Conservation (phyloP, 1,140 invertebrate species). For the Drosophila funebris region DNA sequence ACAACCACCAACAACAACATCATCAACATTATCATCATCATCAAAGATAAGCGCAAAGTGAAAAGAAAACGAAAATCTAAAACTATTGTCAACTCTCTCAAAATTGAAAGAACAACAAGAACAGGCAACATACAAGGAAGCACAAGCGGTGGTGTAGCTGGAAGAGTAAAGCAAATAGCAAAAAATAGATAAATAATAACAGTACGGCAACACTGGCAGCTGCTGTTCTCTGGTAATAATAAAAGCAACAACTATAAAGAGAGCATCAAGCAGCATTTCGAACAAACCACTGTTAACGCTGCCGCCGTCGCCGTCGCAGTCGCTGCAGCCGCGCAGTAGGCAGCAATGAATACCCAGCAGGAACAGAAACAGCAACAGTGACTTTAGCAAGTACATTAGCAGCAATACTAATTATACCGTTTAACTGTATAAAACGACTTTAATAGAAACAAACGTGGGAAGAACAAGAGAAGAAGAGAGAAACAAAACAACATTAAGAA, state of each 20-base stretch:
- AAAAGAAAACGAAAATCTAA: constrained; percentile 8
- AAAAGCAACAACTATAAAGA: constrained; percentile 1
- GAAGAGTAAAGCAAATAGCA: background rate
- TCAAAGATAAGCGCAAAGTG: background rate
- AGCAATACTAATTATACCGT: background rate
- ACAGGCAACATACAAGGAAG: background rate
- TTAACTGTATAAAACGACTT: background rate
- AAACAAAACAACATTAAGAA: background rate
- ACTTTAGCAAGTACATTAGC: background rate
- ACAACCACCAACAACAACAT: background rate
- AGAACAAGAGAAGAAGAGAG: background rate
- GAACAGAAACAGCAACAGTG: constrained; percentile 10
- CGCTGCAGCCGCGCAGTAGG: constrained; percentile 9
- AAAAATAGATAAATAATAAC: background rate
- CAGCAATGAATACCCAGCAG: constrained; percentile 13
- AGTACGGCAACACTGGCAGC: background rate
- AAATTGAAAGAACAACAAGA: background rate
- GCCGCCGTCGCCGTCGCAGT: constrained; percentile 37
- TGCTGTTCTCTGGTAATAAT: background rate
- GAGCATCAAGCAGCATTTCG: background rate
- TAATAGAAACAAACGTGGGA: background rate
- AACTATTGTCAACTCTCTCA: background rate
- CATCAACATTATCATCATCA: background rate
- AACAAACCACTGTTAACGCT: background rate
- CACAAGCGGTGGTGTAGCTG: background rate